Conservation (phyloP, 2,113 vertebrate genomes). For the Lontra canadensis region DNA sequence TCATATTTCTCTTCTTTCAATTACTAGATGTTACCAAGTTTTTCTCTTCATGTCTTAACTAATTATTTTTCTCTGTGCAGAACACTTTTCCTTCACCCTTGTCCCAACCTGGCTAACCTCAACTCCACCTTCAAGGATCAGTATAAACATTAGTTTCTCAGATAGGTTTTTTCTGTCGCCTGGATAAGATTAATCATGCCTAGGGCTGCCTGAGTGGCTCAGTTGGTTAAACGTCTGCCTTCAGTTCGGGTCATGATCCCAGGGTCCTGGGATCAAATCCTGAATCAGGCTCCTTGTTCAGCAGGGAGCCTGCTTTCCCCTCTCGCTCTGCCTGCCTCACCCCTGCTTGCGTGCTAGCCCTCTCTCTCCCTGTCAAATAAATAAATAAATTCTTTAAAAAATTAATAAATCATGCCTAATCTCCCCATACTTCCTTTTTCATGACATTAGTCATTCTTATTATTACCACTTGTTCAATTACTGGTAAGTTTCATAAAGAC, state of each 20-base stretch:
- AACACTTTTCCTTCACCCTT: neutral
- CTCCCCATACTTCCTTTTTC: neutral
- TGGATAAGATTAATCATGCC: neutral
- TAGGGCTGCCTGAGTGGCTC: too few relatives aligned
- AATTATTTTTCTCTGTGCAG: neutral
- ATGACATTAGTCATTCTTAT: neutral
- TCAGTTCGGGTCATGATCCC: too few relatives aligned
- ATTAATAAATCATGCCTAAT: neutral
- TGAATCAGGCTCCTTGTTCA: too few relatives aligned
- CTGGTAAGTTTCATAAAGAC: neutral
- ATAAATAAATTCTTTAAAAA: too few relatives aligned
- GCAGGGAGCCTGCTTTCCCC: too few relatives aligned
- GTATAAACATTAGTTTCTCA: neutral
- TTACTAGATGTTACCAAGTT: neutral
- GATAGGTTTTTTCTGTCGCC: neutral
- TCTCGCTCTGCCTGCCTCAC: too few relatives aligned
- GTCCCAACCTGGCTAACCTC: neutral
- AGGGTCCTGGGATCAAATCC: too few relatives aligned
- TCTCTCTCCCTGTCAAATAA: too few relatives aligned
- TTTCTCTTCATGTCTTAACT: neutral
- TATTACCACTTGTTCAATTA: conserved; percentile 36
- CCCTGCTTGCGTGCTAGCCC: too few relatives aligned
- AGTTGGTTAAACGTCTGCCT: too few relatives aligned
- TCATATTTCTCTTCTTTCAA: neutral
- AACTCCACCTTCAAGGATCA: neutral